Evolutionary conservation across 2,888 invertebrate genomes (phyloP), one percentile per base, ranked within the genome.

Genomic region (Eristalis tenax): DNA sequence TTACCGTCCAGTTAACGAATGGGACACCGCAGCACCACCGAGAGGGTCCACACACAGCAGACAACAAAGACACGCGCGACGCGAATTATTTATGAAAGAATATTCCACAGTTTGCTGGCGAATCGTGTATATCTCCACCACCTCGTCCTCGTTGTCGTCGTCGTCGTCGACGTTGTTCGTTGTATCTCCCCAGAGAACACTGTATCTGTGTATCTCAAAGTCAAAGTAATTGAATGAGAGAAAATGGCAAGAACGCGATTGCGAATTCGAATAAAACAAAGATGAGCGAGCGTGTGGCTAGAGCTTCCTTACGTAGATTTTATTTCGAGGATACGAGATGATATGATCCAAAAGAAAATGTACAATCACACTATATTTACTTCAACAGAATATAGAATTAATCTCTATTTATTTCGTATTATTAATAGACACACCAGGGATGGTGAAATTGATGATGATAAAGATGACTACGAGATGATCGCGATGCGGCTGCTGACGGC

Each of bases 191-290:
- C 35, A 63, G 28, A 73, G 61, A 43, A 56, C 56, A 65, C 57
- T 68, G 63, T 75, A 78, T 79, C 38, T 79, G 32, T 87, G 43
- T 83, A 76, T 83, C 83, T 87, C 87, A 87, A 87, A 87, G 87
- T 87, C 87, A 87, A 87, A 87, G 87, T 87, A 87, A 87, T 87
- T 87, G 83, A 87, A 83, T 66, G 26, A 56, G 71, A 77, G 71
- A 80, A 83, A 83, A 75, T 73, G 68, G 71, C 78, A 83, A 87
- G 73, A 85, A 79, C 71, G 69, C 85, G 76, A 78, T 59, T 59
- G 59, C 59, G 26, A 59, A 59, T 81, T 32, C 40, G 69, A 22
- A 65, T 82, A 69, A 75, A 66, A 78, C 65, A 85, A 59, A 69
- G 73, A 81, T 73, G 75, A 70, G 66, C 63, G 73, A 66, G 66